Base-by-base conservation (phyloP, 1,140 invertebrate species). In the Drosophila chauvacae region DNA sequence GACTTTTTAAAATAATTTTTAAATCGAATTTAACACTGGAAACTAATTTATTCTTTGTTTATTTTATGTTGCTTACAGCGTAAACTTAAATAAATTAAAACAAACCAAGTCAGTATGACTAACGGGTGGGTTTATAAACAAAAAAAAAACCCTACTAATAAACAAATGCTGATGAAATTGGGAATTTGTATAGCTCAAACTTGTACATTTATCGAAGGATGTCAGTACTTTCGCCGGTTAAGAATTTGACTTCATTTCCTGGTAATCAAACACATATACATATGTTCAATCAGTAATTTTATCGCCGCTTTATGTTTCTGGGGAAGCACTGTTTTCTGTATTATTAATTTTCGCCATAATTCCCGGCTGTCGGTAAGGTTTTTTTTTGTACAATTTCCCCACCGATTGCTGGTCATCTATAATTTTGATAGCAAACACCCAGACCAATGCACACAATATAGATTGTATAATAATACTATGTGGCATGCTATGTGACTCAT, bases 381-480 rank as follows among this genome's bases (percentile, higher is more conserved):
- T 23, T 70, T 68, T 66, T 55, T 28, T 33, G 30, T 59, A 51
- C 53, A 72, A 39, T 71, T 59, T 60, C 53, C 53, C 44, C 45
- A 18, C 28, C 53, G 55, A 71, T 72, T 59, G 53, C 68, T 72
- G 69, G 69, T 72, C 69, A 72, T 72, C 66, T 50, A 72, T 72
- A 72, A 72, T 72, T 44, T 72, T 72, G 69, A 72, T 72, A 72
- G 69, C 69, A 72, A 72, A 72, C 51, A 42, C 53, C 18, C 50
- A 39, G 53, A 39, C 53, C 35, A 39, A 26, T 45, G 62, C 62
- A 65, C 37, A 48, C 51, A 42, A 53, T 51, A 72, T 72, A 72
- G 73, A 77, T 77, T 77, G 74, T 77, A 77, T 77, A 77, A 77
- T 77, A 77, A 73, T 69, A 50, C 48, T 45, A 45, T 68, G 42